A percentile compares a stretch with the other conserved stretches of the same genome.
Evolutionary conservation across 2,888 invertebrate genomes (phyloP).

Genomic region (Rhagium mordax): DNA sequence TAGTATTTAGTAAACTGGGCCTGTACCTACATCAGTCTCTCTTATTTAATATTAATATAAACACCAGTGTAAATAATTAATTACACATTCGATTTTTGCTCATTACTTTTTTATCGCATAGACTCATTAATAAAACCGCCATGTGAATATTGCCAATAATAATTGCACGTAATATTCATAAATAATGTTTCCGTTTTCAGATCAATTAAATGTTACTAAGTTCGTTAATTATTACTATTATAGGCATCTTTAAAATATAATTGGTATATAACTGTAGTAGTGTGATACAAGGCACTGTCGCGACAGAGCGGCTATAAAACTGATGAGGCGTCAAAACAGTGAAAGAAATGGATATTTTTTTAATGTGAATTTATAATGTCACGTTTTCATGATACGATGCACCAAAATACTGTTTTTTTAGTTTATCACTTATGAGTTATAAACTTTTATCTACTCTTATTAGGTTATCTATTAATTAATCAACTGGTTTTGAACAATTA

Average conservation of each 20-base stretch:
- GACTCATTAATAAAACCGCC: not conserved
- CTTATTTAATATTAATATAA: no score
- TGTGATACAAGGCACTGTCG: not conserved
- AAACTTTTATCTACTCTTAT: no score
- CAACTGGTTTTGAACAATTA: no score
- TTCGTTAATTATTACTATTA: not conserved
- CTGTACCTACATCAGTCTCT: no score
- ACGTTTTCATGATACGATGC: no score
- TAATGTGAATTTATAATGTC: no score
- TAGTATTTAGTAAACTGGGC: no score
- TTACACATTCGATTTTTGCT: not conserved
- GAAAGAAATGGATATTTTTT: no score
- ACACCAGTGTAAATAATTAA: not conserved
- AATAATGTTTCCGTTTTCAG: not conserved
- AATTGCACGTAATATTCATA: not conserved
- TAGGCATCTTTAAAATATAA: not conserved
- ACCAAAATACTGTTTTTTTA: no score
- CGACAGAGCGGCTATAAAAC: not conserved
- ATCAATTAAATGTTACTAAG: not conserved
- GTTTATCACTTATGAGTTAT: no score
- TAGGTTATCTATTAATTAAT: no score
- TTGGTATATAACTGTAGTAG: not conserved
- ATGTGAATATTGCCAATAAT: not conserved
- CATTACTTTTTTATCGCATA: not conserved
- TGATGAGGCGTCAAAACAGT: not conserved